Evolutionary conservation across 2,797 vertebrate genomes (phyloP), one percentile per base, ranked within the genome.

Genomic region (Thamnophis elegans): DNA sequence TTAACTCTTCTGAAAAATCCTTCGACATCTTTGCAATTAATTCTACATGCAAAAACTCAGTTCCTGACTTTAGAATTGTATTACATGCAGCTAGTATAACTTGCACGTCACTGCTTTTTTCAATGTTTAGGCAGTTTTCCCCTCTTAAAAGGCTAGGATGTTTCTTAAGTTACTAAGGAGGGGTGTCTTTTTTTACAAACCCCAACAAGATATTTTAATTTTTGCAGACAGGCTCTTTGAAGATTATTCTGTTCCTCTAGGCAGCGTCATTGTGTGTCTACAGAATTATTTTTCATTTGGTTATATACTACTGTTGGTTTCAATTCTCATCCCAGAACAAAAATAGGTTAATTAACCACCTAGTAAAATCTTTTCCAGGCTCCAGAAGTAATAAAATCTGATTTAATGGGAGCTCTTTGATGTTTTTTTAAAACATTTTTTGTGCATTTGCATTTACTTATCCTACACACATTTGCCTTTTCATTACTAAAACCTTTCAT

Each of bases 301-400:
- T 88, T 56, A 55, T 78, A 86, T 87, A 36, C 4, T 68, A 87
- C 73, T 92, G 92, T 4, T 47, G 93, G 93, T 95, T 94, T 92
- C 95, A 82, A 92, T 18, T 0, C 51, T 92, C 12, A 18, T 85
- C 51, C 6, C 1, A 88, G 22, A 9, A 68, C 13, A 82, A 0
- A 58, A 18, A 51, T 55, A 22, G 16, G 12, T 62, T 90, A 25
- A 82, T 47, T 82, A 20, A 65, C 47, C 59, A 26, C 26, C 55
- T 90, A 60, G 11, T 6, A 42, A 88, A 88, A 88, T 42, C 20
- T 36, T 91, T 90, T 28, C 54, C 65, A 42, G 53, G n/a, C 36
- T 56, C 42, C 42, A 93, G 51, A 85, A 58, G 36, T 47, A 20
- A 82, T 87, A 0, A 0, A 26, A 85, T 36, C 53, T 36, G 53